Evolutionary conservation across 2,797 vertebrate genomes (phyloP).

Genomic region (Lepilemur septentrionalis): DNA sequence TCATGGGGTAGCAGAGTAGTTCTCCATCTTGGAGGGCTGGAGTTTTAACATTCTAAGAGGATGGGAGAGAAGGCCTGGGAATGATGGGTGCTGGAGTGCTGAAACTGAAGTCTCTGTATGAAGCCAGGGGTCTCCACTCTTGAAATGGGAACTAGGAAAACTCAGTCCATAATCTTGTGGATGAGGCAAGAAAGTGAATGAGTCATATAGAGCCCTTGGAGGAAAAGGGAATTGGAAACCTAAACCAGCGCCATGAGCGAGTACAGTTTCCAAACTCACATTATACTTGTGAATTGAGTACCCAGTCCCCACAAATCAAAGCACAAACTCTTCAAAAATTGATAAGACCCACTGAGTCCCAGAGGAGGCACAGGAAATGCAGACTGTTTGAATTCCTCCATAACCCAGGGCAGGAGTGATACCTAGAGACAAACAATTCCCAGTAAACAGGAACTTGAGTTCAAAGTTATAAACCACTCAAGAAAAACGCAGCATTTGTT

Average conservation of each 20-base stretch:
- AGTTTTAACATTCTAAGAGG: not conserved
- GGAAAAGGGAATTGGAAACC: not conserved
- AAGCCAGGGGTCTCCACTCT: not conserved
- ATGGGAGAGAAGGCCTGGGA: not conserved
- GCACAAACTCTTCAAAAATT: not conserved
- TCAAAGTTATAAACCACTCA: constrained; percentile 1
- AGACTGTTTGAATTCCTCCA: not conserved
- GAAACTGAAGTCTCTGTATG: not conserved
- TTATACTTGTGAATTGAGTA: not conserved
- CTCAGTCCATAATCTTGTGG: not conserved
- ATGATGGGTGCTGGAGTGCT: not conserved
- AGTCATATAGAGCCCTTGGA: not conserved
- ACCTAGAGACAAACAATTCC: not conserved
- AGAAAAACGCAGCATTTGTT: not conserved
- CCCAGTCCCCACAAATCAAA: not conserved
- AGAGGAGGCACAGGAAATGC: not conserved
- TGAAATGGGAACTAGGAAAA: not conserved
- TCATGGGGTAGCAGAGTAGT: not conserved
- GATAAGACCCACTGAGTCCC: not conserved
- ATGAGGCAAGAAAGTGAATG: not conserved
- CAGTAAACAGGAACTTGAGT: not conserved
- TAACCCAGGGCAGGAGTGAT: not conserved
- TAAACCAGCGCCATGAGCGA: not conserved
- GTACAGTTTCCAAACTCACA: not conserved
- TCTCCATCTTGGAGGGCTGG: not conserved